A percentile compares a stretch with the other conserved stretches of the same genome.
Evolutionary conservation across 1,140 invertebrate genomes (phyloP).

Genomic region (Scaptodrosophila lebanonensis): DNA sequence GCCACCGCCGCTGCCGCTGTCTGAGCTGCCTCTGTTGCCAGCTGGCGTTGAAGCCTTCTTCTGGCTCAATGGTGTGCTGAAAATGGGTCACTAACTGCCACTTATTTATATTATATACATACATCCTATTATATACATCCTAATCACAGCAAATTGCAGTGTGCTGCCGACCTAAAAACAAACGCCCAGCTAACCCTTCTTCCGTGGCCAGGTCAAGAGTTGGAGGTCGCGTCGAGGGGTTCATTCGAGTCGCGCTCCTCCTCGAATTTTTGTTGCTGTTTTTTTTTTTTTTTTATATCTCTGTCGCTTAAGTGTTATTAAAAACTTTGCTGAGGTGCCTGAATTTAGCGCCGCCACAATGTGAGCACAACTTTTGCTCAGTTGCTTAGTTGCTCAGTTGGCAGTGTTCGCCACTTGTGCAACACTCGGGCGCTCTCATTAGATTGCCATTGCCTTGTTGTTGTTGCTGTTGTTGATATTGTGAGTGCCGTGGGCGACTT

Average conservation of each 20-base stretch:
- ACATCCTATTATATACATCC: too few relatives aligned
- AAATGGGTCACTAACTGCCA: conserved; percentile 72
- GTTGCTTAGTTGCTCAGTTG: conserved; percentile 21
- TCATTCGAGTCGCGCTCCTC: not conserved
- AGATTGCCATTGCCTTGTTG: conserved; percentile 7
- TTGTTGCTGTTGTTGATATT: not conserved
- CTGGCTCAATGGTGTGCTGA: conserved; percentile 69
- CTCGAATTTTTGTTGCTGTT: not conserved
- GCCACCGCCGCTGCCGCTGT: too few relatives aligned
- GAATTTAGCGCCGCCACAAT: conserved; percentile 45
- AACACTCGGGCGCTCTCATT: conserved; percentile 21
- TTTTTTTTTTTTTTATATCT: conserved; percentile 34
- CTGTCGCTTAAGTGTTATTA: conserved; percentile 58
- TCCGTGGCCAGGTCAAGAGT: not conserved
- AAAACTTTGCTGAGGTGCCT: conserved; percentile 57
- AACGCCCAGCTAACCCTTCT: not conserved
- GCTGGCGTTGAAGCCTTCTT: conserved; percentile 50
- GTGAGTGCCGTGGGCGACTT: conserved; percentile 7
- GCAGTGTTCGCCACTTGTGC: conserved; percentile 25
- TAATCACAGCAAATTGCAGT: conserved; percentile 63
- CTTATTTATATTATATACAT: conserved; percentile 72
- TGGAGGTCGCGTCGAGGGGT: not conserved
- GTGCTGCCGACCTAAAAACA: conserved; percentile 21
- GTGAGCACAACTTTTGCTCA: conserved; percentile 8
- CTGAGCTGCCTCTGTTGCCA: too few relatives aligned